A percentile compares a stretch with the other conserved stretches of the same genome.
phyloP scores from a whole-genome alignment of 2,888 invertebrate genomes.

The Acanthosoma haemorrhoidale region DNA sequence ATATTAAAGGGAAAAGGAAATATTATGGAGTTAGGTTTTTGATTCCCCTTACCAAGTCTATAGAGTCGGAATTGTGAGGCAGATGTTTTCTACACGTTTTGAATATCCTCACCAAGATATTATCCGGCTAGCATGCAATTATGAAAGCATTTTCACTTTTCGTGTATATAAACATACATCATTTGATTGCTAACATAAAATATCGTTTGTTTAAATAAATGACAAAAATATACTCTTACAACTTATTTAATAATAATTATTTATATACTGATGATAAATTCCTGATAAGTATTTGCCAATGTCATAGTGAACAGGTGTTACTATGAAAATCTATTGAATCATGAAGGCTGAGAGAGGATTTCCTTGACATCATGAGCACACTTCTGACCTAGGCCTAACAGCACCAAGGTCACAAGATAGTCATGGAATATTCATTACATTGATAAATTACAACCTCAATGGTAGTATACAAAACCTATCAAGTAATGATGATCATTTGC shows the following conservation, averaged over 20 bases:
- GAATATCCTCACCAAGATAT: slow-evolving; percentile 52
- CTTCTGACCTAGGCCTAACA: slow-evolving; percentile 30
- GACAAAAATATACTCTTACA: no score
- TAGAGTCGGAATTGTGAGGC: slow-evolving; percentile 48
- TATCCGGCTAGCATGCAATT: slow-evolving; percentile 54
- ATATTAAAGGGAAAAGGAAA: background rate
- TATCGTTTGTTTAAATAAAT: no score
- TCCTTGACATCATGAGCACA: slow-evolving; percentile 32
- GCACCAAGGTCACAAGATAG: slow-evolving; percentile 27
- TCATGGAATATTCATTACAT: slow-evolving; percentile 12
- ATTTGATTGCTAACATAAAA: background rate
- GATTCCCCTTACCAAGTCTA: slow-evolving; percentile 45
- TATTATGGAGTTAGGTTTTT: background rate
- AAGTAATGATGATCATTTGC: no score
- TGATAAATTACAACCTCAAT: background rate
- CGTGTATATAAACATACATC: background rate
- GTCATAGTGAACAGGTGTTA: background rate
- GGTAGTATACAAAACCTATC: no score
- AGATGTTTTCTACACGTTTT: slow-evolving; percentile 53
- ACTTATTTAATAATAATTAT: no score
- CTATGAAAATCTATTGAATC: background rate
- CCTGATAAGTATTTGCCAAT: background rate
- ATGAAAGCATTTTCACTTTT: slow-evolving; percentile 15
- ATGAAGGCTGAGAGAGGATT: slow-evolving; percentile 24
- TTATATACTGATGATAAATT: no score